These are phyloP conservation scores for Puma concolor DNA, from an alignment of 2,113 vertebrate genomes.

Conservation along the genomic window DNA sequence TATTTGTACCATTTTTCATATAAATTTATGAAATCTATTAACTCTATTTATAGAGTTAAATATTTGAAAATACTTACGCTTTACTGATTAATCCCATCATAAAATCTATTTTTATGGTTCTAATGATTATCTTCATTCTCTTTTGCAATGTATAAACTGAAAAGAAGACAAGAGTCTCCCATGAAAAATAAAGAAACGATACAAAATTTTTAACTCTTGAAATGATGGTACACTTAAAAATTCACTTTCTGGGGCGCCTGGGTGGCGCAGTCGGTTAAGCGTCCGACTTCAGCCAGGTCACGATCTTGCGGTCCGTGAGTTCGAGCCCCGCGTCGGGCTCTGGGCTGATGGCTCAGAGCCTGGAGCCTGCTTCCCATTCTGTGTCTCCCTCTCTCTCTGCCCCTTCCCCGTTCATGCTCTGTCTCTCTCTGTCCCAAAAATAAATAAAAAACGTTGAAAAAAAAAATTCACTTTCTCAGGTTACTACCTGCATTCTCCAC, in stretches of 20 bases:
- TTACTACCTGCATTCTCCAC: not conserved
- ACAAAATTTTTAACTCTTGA: not conserved
- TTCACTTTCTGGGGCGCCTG: not conserved
- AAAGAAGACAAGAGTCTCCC: conserved; percentile 12
- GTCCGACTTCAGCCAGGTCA: too few relatives aligned
- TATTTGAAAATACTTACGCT: conserved; percentile 43
- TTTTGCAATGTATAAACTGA: not conserved
- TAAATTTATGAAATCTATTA: conserved; percentile 27
- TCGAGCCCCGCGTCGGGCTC: too few relatives aligned
- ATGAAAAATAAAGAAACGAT: not conserved
- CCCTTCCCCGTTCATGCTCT: too few relatives aligned
- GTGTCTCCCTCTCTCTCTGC: too few relatives aligned
- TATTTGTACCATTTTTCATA: not conserved
- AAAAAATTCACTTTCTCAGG: not conserved
- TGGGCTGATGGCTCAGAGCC: too few relatives aligned
- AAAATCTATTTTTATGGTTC: conserved; percentile 38
- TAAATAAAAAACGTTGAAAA: too few relatives aligned
- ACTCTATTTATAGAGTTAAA: too few relatives aligned
- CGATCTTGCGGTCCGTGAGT: too few relatives aligned
- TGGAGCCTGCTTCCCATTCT: too few relatives aligned
- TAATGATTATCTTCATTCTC: conserved; percentile 10
- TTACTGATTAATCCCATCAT: conserved; percentile 16
- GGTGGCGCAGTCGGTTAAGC: too few relatives aligned
- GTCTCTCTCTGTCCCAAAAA: too few relatives aligned
- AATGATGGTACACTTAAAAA: not conserved